phyloP scores from a whole-genome alignment of 2,113 vertebrate genomes.

The Phalacrocorax brasilianus region DNA sequence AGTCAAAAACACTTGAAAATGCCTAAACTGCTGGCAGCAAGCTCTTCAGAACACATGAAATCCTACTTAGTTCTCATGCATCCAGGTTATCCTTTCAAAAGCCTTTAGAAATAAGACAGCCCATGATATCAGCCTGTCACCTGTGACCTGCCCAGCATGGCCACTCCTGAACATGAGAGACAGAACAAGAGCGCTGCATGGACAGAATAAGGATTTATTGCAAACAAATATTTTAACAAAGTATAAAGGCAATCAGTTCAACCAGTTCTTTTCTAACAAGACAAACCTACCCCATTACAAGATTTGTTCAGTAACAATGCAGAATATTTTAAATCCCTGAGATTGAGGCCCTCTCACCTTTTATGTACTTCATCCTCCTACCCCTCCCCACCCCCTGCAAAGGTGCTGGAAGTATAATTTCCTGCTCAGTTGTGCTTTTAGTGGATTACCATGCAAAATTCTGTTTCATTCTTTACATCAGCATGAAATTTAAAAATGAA shows the following conservation, averaged over 20 bases:
- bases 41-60: neutral
- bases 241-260: neutral
- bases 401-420: neutral
- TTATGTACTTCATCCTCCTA: neutral
- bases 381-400: fast-evolving
- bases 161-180: neutral
- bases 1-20: neutral
- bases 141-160: neutral
- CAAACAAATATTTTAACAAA: neutral
- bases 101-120: neutral
- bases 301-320: neutral
- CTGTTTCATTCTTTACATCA: neutral
- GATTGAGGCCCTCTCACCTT: neutral
- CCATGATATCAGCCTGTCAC: neutral
- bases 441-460: neutral
- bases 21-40: neutral
- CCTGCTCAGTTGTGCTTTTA: neutral
- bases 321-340: constrained; percentile 18
- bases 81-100: neutral
- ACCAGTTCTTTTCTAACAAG: neutral
- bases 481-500: neutral
- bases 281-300: neutral
- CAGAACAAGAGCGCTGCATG: neutral
- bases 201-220: constrained; percentile 20
- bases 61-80: neutral